phyloP scores from a whole-genome alignment of 2,113 vertebrate species.

The Xenus cinereus region DNA sequence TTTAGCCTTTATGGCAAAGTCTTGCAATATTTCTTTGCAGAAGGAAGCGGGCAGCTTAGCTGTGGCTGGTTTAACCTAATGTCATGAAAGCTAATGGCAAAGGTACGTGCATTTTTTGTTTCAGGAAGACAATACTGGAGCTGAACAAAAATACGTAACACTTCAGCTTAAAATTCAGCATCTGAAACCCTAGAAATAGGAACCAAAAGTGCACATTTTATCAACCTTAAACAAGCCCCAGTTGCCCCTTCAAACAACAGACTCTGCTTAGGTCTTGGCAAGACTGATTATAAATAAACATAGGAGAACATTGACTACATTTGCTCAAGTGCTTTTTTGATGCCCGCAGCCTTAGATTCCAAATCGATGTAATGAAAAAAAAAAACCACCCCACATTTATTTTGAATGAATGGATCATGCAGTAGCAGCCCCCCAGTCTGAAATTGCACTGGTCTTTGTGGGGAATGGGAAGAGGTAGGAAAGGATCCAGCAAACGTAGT shows the following conservation, averaged over 20 bases:
- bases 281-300: background rate
- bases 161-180: background rate
- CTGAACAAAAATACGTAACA: background rate
- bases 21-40: background rate
- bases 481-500: background rate
- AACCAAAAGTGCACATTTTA: background rate
- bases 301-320: background rate
- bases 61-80: background rate
- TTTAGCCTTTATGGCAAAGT: background rate
- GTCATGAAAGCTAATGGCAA: background rate
- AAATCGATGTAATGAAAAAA: background rate
- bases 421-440: conserved; percentile 5
- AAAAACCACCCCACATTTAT: background rate
- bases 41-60: background rate
- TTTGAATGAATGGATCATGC: background rate
- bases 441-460: conserved; percentile 14
- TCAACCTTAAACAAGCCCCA: background rate
- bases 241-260: background rate
- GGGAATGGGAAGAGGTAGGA: conserved; percentile 11
- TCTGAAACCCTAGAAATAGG: background rate
- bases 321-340: conserved; percentile 52
- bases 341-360: conserved; percentile 50
- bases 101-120: background rate
- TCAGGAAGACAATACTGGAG: background rate
- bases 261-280: background rate